These are phyloP conservation scores for Athrips mouffetella DNA, from an alignment of 2,888 invertebrate species.

Conservation along the genomic window DNA sequence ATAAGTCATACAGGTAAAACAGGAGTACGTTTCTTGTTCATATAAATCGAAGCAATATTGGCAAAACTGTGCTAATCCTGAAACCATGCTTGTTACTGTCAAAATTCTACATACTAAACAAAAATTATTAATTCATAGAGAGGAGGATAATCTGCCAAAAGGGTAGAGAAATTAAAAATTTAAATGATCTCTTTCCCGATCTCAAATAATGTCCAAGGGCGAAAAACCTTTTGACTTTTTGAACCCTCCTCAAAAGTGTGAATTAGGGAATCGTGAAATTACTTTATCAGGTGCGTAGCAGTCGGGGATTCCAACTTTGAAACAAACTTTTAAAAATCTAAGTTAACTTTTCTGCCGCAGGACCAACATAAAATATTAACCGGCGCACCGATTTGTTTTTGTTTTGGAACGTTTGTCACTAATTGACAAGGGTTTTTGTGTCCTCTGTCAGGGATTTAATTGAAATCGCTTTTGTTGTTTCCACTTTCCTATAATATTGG, in stretches of 20 bases:
- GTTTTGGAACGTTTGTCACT: slow-evolving; percentile 48
- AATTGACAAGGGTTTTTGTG: slow-evolving; percentile 67
- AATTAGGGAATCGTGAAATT: slow-evolving; percentile 73
- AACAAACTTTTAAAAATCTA: slow-evolving; percentile 74
- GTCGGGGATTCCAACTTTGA: slow-evolving; percentile 57
- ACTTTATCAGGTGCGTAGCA: slow-evolving; percentile 70
- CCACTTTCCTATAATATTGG: not conserved
- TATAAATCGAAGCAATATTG: not conserved
- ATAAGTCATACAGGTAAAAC: slow-evolving; percentile 7
- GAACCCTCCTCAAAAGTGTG: slow-evolving; percentile 72
- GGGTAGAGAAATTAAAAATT: slow-evolving; percentile 46
- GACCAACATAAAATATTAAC: slow-evolving; percentile 68
- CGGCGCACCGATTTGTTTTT: slow-evolving; percentile 53
- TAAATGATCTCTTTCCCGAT: slow-evolving; percentile 51
- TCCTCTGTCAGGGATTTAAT: slow-evolving; percentile 45
- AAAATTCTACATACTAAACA: not conserved
- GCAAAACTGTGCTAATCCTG: too few relatives aligned
- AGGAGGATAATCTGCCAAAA: not conserved
- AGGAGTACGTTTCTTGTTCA: not conserved
- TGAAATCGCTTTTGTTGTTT: slow-evolving; percentile 35
- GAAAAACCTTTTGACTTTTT: slow-evolving; percentile 58
- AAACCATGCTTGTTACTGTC: too few relatives aligned
- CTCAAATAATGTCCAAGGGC: slow-evolving; percentile 53
- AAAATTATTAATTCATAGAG: not conserved
- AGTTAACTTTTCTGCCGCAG: slow-evolving; percentile 61